Percentiles rank a stretch among this genome's conserved stretches.
Conservation (phyloP, 2,888 invertebrate genomes). For the Pseudoips prasinana region DNA sequence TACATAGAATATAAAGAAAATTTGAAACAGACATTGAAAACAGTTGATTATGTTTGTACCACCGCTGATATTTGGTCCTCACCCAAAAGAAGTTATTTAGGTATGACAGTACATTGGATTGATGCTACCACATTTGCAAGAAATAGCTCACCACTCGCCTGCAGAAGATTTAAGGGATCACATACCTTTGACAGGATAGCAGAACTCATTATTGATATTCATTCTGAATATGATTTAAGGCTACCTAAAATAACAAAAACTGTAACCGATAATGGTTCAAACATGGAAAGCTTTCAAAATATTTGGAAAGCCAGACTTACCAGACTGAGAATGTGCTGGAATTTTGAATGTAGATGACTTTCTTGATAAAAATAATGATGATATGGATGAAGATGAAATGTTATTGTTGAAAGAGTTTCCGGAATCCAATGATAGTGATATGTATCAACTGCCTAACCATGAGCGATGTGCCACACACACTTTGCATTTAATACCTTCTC, state of each 20-base stretch:
- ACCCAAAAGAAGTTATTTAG: no score
- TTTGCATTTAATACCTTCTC: slow-evolving; percentile 20
- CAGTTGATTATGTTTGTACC: no score
- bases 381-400: not conserved
- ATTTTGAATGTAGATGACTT: not conserved
- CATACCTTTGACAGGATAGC: no score
- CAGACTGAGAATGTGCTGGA: not conserved
- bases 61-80: no score
- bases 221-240: slow-evolving; percentile 19
- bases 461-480: slow-evolving; percentile 26
- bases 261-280: slow-evolving; percentile 13
- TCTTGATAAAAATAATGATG: not conserved
- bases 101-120: no score
- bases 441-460: slow-evolving; percentile 18
- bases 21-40: no score
- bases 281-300: slow-evolving; percentile 1
- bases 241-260: slow-evolving; percentile 20
- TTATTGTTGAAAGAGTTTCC: not conserved
- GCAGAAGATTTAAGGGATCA: no score
- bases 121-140: no score
- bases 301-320: not conserved
- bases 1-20: slow-evolving; percentile 1
- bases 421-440: slow-evolving; percentile 10
- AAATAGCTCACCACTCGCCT: no score
- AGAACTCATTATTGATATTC: no score